Evolutionary conservation across 2,888 invertebrate species (phyloP).

Genomic region (Galeruca laticollis): DNA sequence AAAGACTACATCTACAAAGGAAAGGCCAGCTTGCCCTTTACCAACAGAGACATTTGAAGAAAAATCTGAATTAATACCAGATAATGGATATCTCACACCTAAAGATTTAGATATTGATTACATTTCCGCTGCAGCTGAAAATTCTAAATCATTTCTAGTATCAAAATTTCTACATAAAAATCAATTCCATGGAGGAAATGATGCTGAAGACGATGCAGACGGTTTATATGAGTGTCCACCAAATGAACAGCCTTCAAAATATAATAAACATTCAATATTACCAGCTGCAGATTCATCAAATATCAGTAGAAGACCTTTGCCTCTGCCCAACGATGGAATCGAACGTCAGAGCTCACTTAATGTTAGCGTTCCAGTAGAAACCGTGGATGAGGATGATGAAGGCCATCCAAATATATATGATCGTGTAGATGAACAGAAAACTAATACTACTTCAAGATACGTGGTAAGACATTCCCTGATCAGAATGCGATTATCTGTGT

Average conservation of each 20-base stretch:
- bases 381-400: constrained; percentile 2
- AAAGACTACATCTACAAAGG: not conserved
- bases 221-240: constrained; percentile 29
- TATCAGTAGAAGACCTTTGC: not conserved
- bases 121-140: not conserved
- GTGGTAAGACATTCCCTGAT: not conserved
- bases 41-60: constrained; percentile 6
- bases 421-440: not conserved
- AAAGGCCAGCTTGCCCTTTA: constrained; percentile 10
- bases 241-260: not conserved
- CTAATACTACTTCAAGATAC: not conserved
- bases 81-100: constrained; percentile 36
- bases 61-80: not conserved
- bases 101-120: constrained; percentile 12
- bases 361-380: not conserved
- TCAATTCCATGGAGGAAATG: not conserved
- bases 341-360: not conserved
- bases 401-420: constrained; percentile 11
- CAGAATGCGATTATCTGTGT: no score
- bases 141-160: not conserved
- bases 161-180: not conserved
- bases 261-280: not conserved
- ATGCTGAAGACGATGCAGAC: constrained; percentile 6
- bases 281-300: not conserved
- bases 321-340: not conserved